Conservation (phyloP, 2,888 invertebrate species). For the Noctua janthina region DNA sequence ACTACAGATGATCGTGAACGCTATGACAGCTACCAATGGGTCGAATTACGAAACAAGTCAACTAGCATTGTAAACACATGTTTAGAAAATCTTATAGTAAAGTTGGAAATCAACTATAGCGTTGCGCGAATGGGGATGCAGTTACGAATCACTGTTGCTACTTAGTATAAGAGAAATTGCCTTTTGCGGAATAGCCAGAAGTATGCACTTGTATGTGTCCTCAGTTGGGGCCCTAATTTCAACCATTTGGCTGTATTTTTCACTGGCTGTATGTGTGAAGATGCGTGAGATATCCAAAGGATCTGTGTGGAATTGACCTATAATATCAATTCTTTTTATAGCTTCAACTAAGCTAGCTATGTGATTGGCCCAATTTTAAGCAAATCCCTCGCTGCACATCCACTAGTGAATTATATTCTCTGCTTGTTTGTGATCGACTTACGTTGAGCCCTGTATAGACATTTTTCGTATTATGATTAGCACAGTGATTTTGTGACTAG, state of each 20-base stretch:
- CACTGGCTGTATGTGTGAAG: too few species aligned
- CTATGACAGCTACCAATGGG: conserved; percentile 74
- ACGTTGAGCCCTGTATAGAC: background rate
- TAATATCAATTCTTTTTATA: too few species aligned
- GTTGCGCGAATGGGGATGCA: conserved; percentile 32
- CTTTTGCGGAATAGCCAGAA: background rate
- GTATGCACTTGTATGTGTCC: background rate
- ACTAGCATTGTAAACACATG: conserved; percentile 68
- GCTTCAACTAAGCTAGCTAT: background rate
- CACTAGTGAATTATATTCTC: background rate
- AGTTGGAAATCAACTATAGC: conserved; percentile 58
- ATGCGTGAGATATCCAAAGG: too few species aligned
- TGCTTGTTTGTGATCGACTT: background rate
- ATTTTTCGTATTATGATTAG: background rate
- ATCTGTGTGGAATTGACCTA: too few species aligned
- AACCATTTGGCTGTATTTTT: background rate
- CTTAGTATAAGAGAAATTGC: background rate
- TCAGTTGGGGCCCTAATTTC: background rate
- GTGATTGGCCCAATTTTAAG: background rate
- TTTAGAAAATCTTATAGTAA: conserved; percentile 62
- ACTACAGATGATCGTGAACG: conserved; percentile 75
- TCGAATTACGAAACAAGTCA: conserved; percentile 68
- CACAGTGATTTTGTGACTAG: background rate
- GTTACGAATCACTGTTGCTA: conserved; percentile 51
- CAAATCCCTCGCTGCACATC: background rate